Conservation (phyloP, 2,888 invertebrate genomes). For the Ctena decussata region DNA sequence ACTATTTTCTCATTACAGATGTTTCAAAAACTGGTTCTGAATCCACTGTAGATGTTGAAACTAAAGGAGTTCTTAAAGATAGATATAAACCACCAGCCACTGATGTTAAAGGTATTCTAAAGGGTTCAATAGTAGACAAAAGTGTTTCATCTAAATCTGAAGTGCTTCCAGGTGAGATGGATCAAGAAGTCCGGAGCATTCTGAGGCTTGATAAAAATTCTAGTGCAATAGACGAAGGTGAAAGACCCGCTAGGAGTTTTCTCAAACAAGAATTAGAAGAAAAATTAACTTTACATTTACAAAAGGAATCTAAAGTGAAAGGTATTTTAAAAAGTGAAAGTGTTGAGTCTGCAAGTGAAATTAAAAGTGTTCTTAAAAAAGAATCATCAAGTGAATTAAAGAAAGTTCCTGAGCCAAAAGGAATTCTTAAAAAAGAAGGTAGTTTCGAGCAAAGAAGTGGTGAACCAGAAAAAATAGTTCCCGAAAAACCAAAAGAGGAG, state of each 20-base stretch:
- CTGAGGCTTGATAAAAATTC: constrained; percentile 48
- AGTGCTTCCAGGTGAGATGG: background rate
- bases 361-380: constrained; percentile 71
- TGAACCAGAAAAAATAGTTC: background rate
- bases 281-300: constrained; percentile 42
- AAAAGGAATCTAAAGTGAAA: constrained; percentile 48
- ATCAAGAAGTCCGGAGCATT: constrained; percentile 61
- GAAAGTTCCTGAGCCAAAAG: constrained; percentile 62
- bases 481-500: constrained; percentile 29
- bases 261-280: constrained; percentile 65
- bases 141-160: constrained; percentile 11
- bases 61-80: constrained; percentile 15
- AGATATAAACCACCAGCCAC: background rate
- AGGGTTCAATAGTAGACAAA: background rate
- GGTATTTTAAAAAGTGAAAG: constrained; percentile 71
- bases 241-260: constrained; percentile 55
- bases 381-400: constrained; percentile 27
- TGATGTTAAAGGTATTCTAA: constrained; percentile 25
- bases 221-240: background rate
- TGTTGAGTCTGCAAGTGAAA: constrained; percentile 61
- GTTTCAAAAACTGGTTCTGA: constrained; percentile 19
- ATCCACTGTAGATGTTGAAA: constrained; percentile 5
- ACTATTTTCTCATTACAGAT: too few species aligned
- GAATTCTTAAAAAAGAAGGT: constrained; percentile 76
- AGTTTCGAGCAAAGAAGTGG: constrained; percentile 73